Base-by-base conservation (phyloP, 2,888 invertebrate species). In the Meloe dianella region DNA sequence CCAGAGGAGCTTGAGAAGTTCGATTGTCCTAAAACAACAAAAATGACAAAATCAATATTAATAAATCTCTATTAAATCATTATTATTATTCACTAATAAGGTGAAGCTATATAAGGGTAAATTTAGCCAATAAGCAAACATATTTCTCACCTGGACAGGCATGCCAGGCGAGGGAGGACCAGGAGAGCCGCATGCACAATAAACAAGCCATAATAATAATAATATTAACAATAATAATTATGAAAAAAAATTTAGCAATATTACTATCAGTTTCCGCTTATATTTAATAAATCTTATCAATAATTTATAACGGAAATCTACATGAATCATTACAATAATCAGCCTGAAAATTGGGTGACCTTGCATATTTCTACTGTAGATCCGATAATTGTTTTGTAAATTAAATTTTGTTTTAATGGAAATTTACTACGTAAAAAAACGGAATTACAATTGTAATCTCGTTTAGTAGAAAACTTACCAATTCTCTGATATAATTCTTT, bases 1-100 rank as follows among this genome's bases (percentile, higher is more conserved):
- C 93, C 90, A 93, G 91, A 82, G 91, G 93, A 86, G 92, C 90
- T 87, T 93, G 93, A 81, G 94, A 93, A 84, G 91, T 91, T 89
- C 94, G 94, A 87, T 92, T 92, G 90, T 94, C 94, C 94, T 94
- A 12, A 5, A 41, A 41, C 1, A 35, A 32, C 7, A n/a, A 41
- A 17, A 41, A 41, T 30, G 1, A 14, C 38, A 38, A 38, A 38
- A 32, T 32, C 1, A 54, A 17, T 5, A 56, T 12, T 57, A 8
- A 4, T 14, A 22, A 57, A 22, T n/a, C 14, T 6, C 6, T 57
- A n/a, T 4, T 17, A 56, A 20, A 7, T 51, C 1, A 7, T 9
- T 32, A 32, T 9, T n/a, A 17, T 3, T 17, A 17, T 41, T 2
- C 7, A 10, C 41, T 41, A 20, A 20, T 17, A 17, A 20, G 20